Conservation (phyloP, 2,888 invertebrate species). For the Drosophila quinaria region DNA sequence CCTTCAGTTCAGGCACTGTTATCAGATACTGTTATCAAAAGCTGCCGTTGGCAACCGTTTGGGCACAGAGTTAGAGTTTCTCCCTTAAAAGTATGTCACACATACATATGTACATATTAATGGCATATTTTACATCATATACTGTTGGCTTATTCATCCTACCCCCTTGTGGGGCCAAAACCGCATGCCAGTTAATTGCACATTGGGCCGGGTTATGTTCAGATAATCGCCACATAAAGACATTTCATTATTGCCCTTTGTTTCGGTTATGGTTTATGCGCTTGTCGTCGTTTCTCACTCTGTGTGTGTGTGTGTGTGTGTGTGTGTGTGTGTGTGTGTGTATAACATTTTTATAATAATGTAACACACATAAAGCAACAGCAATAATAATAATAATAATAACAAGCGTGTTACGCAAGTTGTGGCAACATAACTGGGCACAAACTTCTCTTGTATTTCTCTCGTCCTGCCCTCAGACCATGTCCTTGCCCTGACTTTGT, state of each 20-base stretch:
- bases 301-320: conserved; percentile 5
- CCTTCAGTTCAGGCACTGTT: neutral
- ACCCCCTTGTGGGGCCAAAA: conserved; percentile 13
- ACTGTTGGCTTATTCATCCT: neutral
- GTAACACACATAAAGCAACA: conserved; percentile 34
- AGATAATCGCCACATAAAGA: conserved; percentile 79
- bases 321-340: conserved; percentile 12
- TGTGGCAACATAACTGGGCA: conserved; percentile 31
- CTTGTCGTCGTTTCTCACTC: conserved; percentile 1
- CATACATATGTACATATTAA: conserved; percentile 1
- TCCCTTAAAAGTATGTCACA: neutral
- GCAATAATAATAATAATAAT: conserved; percentile 44
- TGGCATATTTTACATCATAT: conserved; percentile 15
- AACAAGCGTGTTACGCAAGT: conserved; percentile 51
- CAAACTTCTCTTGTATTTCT: conserved; percentile 19
- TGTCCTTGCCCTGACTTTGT: conserved; percentile 47
- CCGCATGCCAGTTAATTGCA: conserved; percentile 69
- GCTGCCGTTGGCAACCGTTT: conserved; percentile 10
- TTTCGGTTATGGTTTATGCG: conserved; percentile 51
- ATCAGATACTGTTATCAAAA: conserved; percentile 3
- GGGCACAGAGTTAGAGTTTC: neutral
- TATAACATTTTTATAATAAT: conserved; percentile 57
- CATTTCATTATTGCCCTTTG: conserved; percentile 68
- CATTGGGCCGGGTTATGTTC: conserved; percentile 64
- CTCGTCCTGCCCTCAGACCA: conserved; percentile 36